Conservation (phyloP, 1,140 invertebrate species). For the Magallana angulata region DNA sequence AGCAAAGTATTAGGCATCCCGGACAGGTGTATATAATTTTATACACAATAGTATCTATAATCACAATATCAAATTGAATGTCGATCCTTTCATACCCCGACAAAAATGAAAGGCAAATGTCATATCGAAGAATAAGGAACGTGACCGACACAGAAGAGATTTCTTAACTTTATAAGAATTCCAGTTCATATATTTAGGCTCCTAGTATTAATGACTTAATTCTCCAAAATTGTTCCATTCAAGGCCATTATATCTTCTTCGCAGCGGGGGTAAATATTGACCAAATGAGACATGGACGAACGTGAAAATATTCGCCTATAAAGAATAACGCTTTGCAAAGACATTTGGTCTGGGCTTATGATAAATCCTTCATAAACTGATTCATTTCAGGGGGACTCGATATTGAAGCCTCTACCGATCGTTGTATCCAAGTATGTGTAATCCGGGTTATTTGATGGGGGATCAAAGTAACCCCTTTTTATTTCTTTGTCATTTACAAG, state of each 20-base stretch:
- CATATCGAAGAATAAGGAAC: conserved; percentile 37
- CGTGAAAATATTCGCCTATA: conserved; percentile 32
- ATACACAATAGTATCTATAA: conserved; percentile 56
- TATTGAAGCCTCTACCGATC: not conserved
- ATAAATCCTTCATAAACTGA: conserved; percentile 34
- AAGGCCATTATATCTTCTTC: conserved; percentile 37
- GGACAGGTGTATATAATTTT: conserved; percentile 50
- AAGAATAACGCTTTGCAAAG: not conserved
- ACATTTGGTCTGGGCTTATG: conserved; percentile 20
- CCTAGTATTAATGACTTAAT: conserved; percentile 58
- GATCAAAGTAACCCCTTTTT: conserved; percentile 1
- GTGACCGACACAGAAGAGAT: conserved; percentile 53
- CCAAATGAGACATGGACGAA: not conserved
- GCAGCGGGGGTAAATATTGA: conserved; percentile 34
- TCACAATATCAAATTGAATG: conserved; percentile 43
- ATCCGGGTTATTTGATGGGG: not conserved
- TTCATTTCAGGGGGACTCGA: conserved; percentile 20
- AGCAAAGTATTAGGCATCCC: conserved; percentile 42
- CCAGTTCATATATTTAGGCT: conserved; percentile 50
- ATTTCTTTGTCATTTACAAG: not conserved
- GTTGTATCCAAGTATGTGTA: not conserved
- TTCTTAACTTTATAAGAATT: conserved; percentile 59
- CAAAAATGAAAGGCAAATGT: conserved; percentile 40
- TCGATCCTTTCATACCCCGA: conserved; percentile 39
- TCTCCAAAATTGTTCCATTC: conserved; percentile 39